phyloP scores from a whole-genome alignment of 2,888 invertebrate genomes.

The Sarcophaga subvicina region DNA sequence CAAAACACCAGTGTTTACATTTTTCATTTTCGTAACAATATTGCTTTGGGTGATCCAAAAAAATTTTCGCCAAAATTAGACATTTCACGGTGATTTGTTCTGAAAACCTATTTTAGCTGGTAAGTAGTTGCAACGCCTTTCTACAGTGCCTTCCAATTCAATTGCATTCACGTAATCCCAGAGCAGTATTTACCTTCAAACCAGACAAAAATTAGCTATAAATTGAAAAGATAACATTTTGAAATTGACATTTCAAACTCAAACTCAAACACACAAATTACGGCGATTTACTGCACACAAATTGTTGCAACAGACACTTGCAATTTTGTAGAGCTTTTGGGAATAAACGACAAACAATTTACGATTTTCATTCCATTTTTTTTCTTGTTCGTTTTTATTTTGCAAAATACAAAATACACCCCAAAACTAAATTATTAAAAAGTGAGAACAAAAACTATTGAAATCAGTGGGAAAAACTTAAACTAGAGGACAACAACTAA shows the following conservation, averaged over 20 bases:
- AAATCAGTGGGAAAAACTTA: slow-evolving; percentile 35
- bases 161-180: background rate
- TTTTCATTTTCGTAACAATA: too few relatives aligned
- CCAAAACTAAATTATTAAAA: slow-evolving; percentile 28
- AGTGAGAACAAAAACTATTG: slow-evolving; percentile 24
- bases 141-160: too few relatives aligned
- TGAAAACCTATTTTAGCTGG: too few relatives aligned
- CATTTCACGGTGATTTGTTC: too few relatives aligned
- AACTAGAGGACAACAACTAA: slow-evolving; percentile 3
- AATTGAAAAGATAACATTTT: slow-evolving; percentile 33
- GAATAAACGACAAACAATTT: slow-evolving; percentile 29
- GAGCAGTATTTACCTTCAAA: background rate
- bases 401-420: background rate
- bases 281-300: background rate
- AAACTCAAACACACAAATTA: slow-evolving; percentile 21
- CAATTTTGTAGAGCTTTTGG: slow-evolving; percentile 20
- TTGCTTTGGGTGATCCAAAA: too few relatives aligned
- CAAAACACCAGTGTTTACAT: too few relatives aligned
- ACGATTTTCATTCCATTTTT: background rate
- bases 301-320: too few relatives aligned
- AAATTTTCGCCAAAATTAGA: too few relatives aligned
- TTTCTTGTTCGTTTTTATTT: background rate
- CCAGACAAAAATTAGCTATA: slow-evolving; percentile 18
- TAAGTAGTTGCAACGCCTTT: too few relatives aligned
- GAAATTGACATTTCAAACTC: slow-evolving; percentile 36